Conservation (phyloP, 2,797 vertebrate species). For the Gila robusta region DNA sequence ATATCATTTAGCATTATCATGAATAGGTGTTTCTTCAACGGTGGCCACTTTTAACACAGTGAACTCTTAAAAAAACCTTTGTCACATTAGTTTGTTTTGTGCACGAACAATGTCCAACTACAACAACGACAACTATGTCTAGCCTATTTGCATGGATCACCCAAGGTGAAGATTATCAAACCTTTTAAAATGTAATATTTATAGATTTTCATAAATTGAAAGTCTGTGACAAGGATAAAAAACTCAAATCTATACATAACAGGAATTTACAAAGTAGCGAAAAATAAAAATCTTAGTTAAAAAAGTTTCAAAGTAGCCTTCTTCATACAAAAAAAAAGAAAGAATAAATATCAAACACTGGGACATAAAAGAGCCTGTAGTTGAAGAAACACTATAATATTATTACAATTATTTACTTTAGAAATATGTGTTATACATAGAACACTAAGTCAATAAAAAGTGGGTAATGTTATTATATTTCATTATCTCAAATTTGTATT, state of each 20-base stretch:
- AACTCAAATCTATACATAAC: not conserved
- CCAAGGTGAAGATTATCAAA: not conserved
- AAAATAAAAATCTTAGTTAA: not conserved
- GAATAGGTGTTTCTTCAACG: not conserved
- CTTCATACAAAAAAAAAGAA: not conserved
- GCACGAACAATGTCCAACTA: not conserved
- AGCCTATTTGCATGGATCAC: not conserved
- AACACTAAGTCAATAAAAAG: conserved; percentile 11
- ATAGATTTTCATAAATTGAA: not conserved
- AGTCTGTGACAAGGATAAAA: not conserved
- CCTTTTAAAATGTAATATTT: not conserved
- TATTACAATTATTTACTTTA: not conserved
- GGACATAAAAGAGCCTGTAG: not conserved
- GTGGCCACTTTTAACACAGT: not conserved
- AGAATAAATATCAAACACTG: not conserved
- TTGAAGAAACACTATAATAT: conserved; percentile 20
- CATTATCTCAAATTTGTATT: conserved; percentile 14
- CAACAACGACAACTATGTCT: not conserved
- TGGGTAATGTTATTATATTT: conserved; percentile 21
- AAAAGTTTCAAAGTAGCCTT: not conserved
- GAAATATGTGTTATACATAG: conserved; percentile 8
- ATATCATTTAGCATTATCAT: not conserved
- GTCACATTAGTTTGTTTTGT: not conserved
- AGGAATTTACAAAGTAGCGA: not conserved
- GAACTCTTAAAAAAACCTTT: not conserved